phyloP scores from a whole-genome alignment of 2,888 invertebrate genomes.

The Apodemia zela region DNA sequence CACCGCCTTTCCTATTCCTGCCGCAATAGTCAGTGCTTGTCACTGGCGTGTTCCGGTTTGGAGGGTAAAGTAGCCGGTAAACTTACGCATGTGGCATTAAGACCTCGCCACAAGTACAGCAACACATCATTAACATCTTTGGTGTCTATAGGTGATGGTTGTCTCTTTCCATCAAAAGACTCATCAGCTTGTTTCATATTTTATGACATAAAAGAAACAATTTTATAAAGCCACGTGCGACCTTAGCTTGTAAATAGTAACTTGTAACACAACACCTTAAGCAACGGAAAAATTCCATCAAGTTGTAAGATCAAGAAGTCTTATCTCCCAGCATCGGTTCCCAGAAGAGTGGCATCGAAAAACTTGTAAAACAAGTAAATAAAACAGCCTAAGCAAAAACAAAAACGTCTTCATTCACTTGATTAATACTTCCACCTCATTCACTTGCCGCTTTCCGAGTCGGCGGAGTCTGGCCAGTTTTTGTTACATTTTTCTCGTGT shows the following conservation, averaged over 20 bases:
- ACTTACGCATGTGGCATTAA: too few relatives aligned
- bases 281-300: conserved; percentile 14
- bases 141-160: too few relatives aligned
- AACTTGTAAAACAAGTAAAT: conserved; percentile 14
- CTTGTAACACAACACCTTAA: conserved; percentile 8
- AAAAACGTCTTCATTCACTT: conserved; percentile 27
- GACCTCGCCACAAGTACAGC: too few relatives aligned
- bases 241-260: not conserved
- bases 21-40: too few relatives aligned
- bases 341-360: conserved; percentile 13
- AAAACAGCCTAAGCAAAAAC: conserved; percentile 44
- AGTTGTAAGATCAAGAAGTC: conserved; percentile 15
- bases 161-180: too few relatives aligned
- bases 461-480: conserved; percentile 33
- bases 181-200: too few relatives aligned
- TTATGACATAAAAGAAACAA: too few relatives aligned
- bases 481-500: conserved; percentile 20
- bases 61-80: too few relatives aligned
- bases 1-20: too few relatives aligned
- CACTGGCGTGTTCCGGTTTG: too few relatives aligned
- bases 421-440: conserved; percentile 33
- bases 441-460: conserved; percentile 36
- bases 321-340: conserved; percentile 14
- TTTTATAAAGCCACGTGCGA: not conserved
- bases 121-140: too few relatives aligned